Evolutionary conservation across 2,113 vertebrate genomes (phyloP).

Genomic region (Camelus bactrianus): DNA sequence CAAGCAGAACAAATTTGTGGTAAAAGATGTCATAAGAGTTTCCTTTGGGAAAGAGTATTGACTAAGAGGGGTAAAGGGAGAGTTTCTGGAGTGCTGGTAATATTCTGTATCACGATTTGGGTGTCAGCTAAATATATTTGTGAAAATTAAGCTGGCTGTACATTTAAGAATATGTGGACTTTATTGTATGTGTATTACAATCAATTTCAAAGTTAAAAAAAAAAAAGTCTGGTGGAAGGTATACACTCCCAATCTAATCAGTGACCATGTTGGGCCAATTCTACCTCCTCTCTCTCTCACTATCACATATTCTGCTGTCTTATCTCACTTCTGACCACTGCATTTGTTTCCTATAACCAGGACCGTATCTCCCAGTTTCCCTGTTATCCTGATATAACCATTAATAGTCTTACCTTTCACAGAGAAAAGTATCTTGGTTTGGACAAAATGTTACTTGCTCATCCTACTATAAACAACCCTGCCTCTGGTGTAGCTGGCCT

Average conservation of each 20-base stretch:
- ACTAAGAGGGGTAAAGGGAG: background rate
- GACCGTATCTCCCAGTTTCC: background rate
- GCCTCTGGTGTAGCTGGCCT: background rate
- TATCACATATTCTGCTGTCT: background rate
- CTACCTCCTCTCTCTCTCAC: background rate
- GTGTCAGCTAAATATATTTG: background rate
- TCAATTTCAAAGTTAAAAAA: constrained; percentile 25
- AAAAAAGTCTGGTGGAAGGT: background rate
- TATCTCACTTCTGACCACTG: background rate
- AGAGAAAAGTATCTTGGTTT: background rate
- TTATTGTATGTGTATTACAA: background rate
- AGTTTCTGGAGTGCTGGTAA: background rate
- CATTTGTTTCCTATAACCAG: background rate
- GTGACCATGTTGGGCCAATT: background rate
- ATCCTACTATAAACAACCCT: background rate
- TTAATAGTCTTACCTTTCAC: background rate
- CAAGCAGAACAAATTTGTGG: background rate
- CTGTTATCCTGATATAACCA: background rate
- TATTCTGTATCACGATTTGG: background rate
- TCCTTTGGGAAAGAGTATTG: background rate
- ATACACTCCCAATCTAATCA: background rate
- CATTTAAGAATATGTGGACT: background rate
- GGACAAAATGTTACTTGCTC: constrained; percentile 1
- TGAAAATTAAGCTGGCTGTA: background rate
- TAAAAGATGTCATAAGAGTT: background rate